Conservation (phyloP, 1,140 invertebrate genomes). For the Zaprionus lachaisei region DNA sequence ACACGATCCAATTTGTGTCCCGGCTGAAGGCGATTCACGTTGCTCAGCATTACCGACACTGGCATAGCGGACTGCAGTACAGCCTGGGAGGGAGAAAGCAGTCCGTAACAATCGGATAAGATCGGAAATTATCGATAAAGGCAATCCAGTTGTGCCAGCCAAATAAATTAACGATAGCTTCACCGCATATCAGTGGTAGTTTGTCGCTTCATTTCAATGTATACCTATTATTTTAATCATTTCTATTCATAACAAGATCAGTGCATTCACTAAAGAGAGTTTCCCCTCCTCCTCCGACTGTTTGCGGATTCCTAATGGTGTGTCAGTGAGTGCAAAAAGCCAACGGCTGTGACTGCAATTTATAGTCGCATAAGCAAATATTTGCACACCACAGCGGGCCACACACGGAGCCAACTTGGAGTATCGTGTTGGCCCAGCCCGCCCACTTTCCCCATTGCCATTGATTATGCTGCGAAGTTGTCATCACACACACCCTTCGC, state of each 20-base stretch:
- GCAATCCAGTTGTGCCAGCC: too few species aligned
- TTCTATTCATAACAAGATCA: not conserved
- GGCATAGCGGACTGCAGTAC: too few species aligned
- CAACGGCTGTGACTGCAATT: constrained; percentile 58
- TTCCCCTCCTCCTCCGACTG: not conserved
- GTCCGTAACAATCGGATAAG: too few species aligned
- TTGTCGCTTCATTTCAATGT: too few species aligned
- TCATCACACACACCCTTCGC: constrained; percentile 40
- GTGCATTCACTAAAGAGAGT: not conserved
- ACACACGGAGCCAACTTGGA: constrained; percentile 9
- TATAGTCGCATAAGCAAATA: constrained; percentile 48
- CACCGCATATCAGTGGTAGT: too few species aligned
- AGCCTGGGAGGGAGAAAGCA: too few species aligned
- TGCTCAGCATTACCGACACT: too few species aligned
- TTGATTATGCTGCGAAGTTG: constrained; percentile 62
- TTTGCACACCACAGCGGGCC: constrained; percentile 11
- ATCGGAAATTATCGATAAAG: too few species aligned
- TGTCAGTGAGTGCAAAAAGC: constrained; percentile 16
- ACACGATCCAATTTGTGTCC: too few species aligned
- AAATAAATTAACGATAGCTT: too few species aligned
- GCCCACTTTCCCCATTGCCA: constrained; percentile 29
- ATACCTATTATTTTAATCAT: too few species aligned
- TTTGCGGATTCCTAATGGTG: not conserved
- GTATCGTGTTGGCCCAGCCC: not conserved
- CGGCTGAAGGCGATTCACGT: too few species aligned